Evolutionary conservation across 2,797 vertebrate species (phyloP).

Genomic region (Rhabdomys pumilio): DNA sequence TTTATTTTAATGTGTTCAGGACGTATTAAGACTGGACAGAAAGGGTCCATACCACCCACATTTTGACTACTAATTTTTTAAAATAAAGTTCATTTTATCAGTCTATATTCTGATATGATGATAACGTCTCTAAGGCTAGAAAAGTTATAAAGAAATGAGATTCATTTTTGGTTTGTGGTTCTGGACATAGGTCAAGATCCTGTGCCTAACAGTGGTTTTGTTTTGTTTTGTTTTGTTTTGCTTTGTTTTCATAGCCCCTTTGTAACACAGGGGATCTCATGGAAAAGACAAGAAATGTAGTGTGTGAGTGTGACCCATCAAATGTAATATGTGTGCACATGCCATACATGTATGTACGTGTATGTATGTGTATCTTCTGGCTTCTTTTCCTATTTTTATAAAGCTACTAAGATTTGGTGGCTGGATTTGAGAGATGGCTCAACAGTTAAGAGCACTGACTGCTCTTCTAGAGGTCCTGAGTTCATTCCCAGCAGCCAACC

Average conservation of each 20-base stretch:
- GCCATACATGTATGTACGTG: neutral
- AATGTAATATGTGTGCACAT: neutral
- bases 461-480: no score
- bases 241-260: neutral
- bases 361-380: no score
- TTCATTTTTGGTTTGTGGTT: neutral
- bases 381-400: neutral
- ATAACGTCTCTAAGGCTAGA: neutral
- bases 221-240: neutral
- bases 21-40: constrained; percentile 49
- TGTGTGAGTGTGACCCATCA: no score
- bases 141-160: neutral
- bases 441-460: no score
- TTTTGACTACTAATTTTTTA: neutral
- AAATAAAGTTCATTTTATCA: neutral
- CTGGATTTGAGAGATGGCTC: no score
- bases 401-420: neutral
- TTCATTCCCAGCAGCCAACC: no score
- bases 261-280: neutral
- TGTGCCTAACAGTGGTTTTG: neutral
- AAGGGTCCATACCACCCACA: neutral
- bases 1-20: constrained; percentile 16
- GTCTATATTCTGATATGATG: neutral
- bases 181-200: neutral
- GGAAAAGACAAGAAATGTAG: neutral